A percentile compares a stretch with the other conserved stretches of the same genome.
phyloP scores from a whole-genome alignment of 2,113 vertebrate species.

The Centropus unirufus region DNA sequence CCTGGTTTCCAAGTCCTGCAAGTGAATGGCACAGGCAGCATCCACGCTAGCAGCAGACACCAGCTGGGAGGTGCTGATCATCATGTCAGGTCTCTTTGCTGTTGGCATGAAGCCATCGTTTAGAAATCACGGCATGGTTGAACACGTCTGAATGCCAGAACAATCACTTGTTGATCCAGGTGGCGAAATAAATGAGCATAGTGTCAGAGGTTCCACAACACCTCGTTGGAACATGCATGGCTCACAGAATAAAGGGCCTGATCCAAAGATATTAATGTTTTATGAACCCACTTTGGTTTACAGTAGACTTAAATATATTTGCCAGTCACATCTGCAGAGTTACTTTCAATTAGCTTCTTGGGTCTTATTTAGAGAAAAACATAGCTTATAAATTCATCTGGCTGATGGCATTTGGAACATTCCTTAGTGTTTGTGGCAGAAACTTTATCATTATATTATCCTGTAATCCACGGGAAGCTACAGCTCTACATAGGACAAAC shows the following conservation, averaged over 20 bases:
- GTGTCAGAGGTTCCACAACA: not conserved
- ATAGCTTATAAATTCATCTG: not conserved
- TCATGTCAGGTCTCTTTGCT: not conserved
- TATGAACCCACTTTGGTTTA: not conserved
- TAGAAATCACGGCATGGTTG: conserved; percentile 11
- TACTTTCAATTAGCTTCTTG: not conserved
- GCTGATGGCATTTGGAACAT: not conserved
- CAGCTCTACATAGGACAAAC: not conserved
- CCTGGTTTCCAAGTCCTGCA: not conserved
- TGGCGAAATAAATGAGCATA: conserved; percentile 10
- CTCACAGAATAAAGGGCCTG: not conserved
- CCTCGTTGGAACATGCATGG: not conserved
- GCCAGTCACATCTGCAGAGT: not conserved
- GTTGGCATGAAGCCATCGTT: not conserved
- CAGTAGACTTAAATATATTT: not conserved
- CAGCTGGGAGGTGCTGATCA: not conserved
- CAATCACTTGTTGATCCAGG: conserved; percentile 3
- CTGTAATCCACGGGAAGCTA: not conserved
- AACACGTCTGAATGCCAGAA: conserved; percentile 16
- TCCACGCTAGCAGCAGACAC: not conserved
- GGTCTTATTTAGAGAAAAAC: not conserved
- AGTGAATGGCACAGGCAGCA: not conserved
- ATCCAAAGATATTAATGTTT: not conserved
- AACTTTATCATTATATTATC: not conserved
- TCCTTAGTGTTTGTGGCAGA: not conserved